Evolutionary conservation across 2,797 vertebrate genomes (phyloP).

Genomic region (Thaleichthys pacificus): DNA sequence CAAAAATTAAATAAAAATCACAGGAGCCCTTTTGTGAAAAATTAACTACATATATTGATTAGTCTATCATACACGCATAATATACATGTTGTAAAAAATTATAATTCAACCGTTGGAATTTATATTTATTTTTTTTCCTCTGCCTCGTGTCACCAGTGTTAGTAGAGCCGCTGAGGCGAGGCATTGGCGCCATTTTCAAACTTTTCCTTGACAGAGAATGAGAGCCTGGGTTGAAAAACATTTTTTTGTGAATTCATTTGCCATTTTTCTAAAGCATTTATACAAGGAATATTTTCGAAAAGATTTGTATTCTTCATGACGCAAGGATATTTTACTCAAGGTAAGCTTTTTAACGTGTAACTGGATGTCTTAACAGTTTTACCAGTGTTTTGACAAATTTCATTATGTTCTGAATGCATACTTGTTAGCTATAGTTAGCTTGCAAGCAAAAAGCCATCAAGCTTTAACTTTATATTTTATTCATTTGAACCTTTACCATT

Average conservation of each 20-base stretch:
- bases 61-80: slow-evolving; percentile 34
- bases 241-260: slow-evolving; percentile 43
- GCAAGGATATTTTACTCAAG: slow-evolving; percentile 40
- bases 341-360: slow-evolving; percentile 46
- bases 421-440: slow-evolving; percentile 6
- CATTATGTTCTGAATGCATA: background rate
- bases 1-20: slow-evolving; percentile 76
- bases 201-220: slow-evolving; percentile 66
- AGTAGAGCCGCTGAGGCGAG: slow-evolving; percentile 53
- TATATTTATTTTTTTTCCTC: slow-evolving; percentile 70
- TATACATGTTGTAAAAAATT: slow-evolving; percentile 44
- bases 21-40: slow-evolving; percentile 46
- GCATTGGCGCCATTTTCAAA: slow-evolving; percentile 81
- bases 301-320: background rate
- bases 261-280: slow-evolving; percentile 29
- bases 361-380: background rate
- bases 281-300: slow-evolving; percentile 22
- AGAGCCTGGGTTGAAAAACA: slow-evolving; percentile 64
- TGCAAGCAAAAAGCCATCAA: background rate
- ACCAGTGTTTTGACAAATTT: background rate
- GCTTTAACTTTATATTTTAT: background rate
- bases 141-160: slow-evolving; percentile 57
- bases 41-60: slow-evolving; percentile 10
- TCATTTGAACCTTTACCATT: background rate
- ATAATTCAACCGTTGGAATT: slow-evolving; percentile 44